phyloP scores from a whole-genome alignment of 2,113 vertebrate genomes.

The Odontophorus gujanensis region DNA sequence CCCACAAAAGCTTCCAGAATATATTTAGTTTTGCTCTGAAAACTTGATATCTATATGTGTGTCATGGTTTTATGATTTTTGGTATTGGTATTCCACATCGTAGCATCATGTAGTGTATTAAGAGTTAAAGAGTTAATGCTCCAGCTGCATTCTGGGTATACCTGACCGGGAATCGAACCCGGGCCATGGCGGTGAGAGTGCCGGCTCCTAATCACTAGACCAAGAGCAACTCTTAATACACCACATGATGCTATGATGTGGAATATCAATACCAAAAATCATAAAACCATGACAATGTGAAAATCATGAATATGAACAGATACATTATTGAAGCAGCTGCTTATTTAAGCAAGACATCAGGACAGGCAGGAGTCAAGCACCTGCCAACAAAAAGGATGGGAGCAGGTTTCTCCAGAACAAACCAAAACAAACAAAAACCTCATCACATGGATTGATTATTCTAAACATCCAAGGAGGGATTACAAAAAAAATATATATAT shows the following conservation, averaged over 20 bases:
- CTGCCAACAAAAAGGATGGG: neutral
- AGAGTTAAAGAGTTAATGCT: no score
- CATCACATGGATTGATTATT: neutral
- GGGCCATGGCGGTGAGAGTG: no score
- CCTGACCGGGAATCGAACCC: no score
- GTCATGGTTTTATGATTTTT: no score
- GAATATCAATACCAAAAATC: no score
- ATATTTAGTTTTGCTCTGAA: neutral
- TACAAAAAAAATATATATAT: neutral
- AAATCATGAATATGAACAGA: neutral
- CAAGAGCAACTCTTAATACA: no score
- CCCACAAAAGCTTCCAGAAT: neutral
- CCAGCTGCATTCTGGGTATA: no score
- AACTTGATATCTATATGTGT: neutral
- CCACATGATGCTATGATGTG: no score
- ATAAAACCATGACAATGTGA: neutral
- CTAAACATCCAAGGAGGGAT: neutral
- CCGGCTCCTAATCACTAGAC: no score
- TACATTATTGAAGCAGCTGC: neutral
- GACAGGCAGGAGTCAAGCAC: neutral
- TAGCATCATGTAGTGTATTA: no score
- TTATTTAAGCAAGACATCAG: neutral
- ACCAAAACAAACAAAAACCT: neutral
- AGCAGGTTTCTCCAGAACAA: neutral
- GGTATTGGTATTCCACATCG: no score